Base-by-base conservation (phyloP, 2,888 invertebrate species). In the Entomobrya multifasciata region DNA sequence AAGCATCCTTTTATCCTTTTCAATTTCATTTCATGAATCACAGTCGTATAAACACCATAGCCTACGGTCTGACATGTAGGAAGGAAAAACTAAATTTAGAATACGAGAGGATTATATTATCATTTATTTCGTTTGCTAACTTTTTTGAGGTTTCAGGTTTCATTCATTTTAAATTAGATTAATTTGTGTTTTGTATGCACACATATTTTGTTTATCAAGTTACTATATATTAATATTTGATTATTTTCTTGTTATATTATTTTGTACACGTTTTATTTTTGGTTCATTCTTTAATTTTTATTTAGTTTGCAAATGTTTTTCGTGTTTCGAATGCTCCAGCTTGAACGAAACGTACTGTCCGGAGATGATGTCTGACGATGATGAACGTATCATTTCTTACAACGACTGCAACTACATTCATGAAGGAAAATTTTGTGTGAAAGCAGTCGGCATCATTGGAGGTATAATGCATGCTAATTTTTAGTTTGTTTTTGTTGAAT, bases 401-500 rank as follows among this genome's bases (percentile, higher is more conserved):
- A 88, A 84, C 10, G 65, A 83, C 5, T 91, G 90, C 78, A 25
- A 49, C 15, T 49, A 83, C 44, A 87, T 91, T 52, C 86, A 91
- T 67, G 88, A 90, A 41, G 89, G 79, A 27, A 47, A 91, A 67
- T 93, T 92, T 90, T 94, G 94, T 91, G 92, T 93, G 77, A 94
- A 94, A 91, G 93, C 93, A 55, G 93, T 93, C 27, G 93, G 93
- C 57, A 90, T 92, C 67, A 97, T 94, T 92, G 97, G 97, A 96
- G 97, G 96, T 96, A 94, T 41, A 60, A 6, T 72, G n/a, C n/a
- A 5, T 52, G 47, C 52, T 49, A 74, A 52, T 52, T n/a, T 41
- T 65, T 36, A 41, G 20, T 22, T 20, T 10, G 5, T 3, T 11
- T 76, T 76, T 41, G 70, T 30, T 17, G 36, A 62, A 30, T 20